These are phyloP conservation scores for Bombus superbus DNA, from an alignment of 1,140 invertebrate species.

Conservation along the genomic window DNA sequence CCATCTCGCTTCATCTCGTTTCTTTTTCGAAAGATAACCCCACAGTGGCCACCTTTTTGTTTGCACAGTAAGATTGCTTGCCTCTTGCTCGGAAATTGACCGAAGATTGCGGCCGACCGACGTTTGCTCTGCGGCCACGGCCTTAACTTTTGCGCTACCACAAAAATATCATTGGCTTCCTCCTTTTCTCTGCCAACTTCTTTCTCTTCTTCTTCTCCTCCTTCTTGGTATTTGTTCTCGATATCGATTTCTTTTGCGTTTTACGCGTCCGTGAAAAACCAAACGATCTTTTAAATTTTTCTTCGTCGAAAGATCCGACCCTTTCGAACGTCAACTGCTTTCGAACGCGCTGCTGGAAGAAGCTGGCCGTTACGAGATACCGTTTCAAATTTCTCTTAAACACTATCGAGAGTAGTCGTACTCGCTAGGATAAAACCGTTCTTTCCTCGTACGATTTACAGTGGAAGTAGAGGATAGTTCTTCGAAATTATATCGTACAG, in stretches of 20 bases:
- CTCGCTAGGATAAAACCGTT: not conserved
- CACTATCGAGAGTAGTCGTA: no score
- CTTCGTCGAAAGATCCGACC: not conserved
- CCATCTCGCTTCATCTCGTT: slow-evolving; percentile 34
- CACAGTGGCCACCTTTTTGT: slow-evolving; percentile 72
- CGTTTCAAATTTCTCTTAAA: no score
- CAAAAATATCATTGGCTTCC: slow-evolving; percentile 76
- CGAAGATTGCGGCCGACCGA: slow-evolving; percentile 78
- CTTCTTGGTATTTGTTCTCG: slow-evolving; percentile 18
- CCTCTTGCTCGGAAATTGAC: slow-evolving; percentile 76
- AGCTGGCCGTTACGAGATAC: no score
- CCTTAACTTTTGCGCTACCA: slow-evolving; percentile 72
- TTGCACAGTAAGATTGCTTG: slow-evolving; percentile 72
- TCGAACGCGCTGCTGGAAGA: no score
- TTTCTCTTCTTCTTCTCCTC: not conserved
- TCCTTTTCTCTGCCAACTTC: slow-evolving; percentile 43
- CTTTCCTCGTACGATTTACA: no score
- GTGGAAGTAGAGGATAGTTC: not conserved
- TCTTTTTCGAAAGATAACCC: slow-evolving; percentile 66
- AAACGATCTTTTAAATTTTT: slow-evolving; percentile 21
- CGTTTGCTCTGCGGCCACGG: slow-evolving; percentile 75
- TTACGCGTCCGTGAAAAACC: slow-evolving; percentile 23
- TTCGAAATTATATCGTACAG: slow-evolving; percentile 40
- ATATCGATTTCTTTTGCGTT: slow-evolving; percentile 45
- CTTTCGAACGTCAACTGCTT: no score